phyloP scores from a whole-genome alignment of 1,140 invertebrate genomes.

The Brachionus sp. region DNA sequence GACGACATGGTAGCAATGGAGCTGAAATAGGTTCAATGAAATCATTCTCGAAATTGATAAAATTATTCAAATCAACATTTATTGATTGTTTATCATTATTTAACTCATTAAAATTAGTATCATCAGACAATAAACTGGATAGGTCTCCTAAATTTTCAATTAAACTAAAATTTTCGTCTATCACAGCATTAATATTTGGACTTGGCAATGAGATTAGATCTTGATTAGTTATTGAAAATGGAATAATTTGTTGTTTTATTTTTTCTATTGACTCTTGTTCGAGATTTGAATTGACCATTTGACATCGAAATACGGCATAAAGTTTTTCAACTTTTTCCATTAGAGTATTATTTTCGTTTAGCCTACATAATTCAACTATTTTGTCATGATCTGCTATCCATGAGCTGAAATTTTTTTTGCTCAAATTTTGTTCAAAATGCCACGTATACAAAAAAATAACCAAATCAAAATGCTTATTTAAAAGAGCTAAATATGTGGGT shows the following conservation, averaged over 20 bases:
- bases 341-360: background rate
- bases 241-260: background rate
- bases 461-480: background rate
- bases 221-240: conserved; percentile 1
- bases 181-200: background rate
- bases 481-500: background rate
- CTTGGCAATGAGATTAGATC: conserved; percentile 13
- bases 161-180: conserved; percentile 1
- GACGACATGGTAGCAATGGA: conserved; percentile 42
- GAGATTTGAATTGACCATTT: background rate
- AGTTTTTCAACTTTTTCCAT: background rate
- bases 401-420: background rate
- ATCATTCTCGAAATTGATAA: background rate
- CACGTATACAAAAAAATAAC: background rate
- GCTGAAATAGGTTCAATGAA: conserved; percentile 11
- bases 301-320: background rate
- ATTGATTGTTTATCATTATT: background rate
- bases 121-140: background rate
- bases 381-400: background rate
- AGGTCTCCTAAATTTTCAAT: conserved; percentile 17
- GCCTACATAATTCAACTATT: background rate
- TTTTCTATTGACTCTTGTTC: background rate
- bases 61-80: background rate
- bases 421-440: conserved; percentile 2
- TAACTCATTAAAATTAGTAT: background rate